Evolutionary conservation across 2,797 vertebrate species (phyloP).

Genomic region (Salarias fasciatus): DNA sequence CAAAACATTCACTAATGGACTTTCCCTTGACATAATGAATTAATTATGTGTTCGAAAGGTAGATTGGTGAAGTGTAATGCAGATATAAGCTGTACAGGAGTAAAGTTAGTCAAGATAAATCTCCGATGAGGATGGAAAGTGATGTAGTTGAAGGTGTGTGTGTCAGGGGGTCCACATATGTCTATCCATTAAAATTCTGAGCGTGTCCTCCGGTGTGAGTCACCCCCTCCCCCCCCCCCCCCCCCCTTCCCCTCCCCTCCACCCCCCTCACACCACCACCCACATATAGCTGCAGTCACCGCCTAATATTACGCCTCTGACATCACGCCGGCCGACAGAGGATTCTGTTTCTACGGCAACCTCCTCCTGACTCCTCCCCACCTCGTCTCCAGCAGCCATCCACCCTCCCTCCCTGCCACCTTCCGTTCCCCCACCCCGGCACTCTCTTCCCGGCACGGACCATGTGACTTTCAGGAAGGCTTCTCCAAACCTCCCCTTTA

Average conservation of each 20-base stretch:
- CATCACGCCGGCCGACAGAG: slow-evolving; percentile 81
- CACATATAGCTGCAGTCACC: slow-evolving; percentile 78
- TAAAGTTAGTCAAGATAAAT: slow-evolving; percentile 1
- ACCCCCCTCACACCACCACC: slow-evolving; percentile 69
- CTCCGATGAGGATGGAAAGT: slow-evolving; percentile 13
- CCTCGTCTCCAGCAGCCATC: slow-evolving; percentile 33
- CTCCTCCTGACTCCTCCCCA: slow-evolving; percentile 69
- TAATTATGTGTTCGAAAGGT: slow-evolving; percentile 57
- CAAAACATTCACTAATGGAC: slow-evolving; percentile 50
- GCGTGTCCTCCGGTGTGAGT: slow-evolving; percentile 71
- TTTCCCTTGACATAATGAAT: slow-evolving; percentile 61
- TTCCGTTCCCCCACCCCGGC: slow-evolving; percentile 14
- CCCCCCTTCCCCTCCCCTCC: slow-evolving; percentile 21
- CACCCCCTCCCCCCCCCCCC: slow-evolving; percentile 48
- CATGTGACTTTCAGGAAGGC: slow-evolving; percentile 82
- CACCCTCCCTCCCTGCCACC: slow-evolving; percentile 40
- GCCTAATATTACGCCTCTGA: slow-evolving; percentile 81
- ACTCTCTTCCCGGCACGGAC: slow-evolving; percentile 72
- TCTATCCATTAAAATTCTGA: slow-evolving; percentile 77
- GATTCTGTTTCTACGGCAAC: slow-evolving; percentile 84
- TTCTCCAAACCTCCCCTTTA: slow-evolving; percentile 72
- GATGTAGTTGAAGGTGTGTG: slow-evolving; percentile 35
- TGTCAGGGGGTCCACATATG: slow-evolving; percentile 14
- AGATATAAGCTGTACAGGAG: slow-evolving; percentile 21
- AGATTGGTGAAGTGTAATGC: slow-evolving; percentile 21